phyloP scores from a whole-genome alignment of 2,888 invertebrate species.

The Odontomyia ornata region DNA sequence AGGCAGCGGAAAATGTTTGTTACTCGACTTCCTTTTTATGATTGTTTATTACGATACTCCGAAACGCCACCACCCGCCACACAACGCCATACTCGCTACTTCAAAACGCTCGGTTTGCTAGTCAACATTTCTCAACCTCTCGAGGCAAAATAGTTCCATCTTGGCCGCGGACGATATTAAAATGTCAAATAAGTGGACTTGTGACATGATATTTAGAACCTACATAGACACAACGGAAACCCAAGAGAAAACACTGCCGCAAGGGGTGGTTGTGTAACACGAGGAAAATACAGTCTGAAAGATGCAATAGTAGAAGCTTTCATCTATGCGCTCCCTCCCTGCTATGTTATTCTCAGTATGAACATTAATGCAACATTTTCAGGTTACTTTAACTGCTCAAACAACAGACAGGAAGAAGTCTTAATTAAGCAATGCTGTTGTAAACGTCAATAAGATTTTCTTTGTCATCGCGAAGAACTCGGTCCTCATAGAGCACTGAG shows the following conservation, averaged over 20 bases:
- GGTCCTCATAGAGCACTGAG: no score
- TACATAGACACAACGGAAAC: background rate
- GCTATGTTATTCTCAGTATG: background rate
- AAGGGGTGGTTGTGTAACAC: background rate
- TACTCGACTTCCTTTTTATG: constrained; percentile 49
- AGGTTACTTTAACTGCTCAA: constrained; percentile 15
- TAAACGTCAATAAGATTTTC: constrained; percentile 15
- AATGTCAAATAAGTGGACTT: constrained; percentile 42
- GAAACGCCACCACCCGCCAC: background rate
- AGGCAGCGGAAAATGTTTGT: constrained; percentile 50
- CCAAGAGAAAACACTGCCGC: background rate
- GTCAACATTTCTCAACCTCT: constrained; percentile 29
- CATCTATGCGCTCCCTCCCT: background rate
- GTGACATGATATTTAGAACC: constrained; percentile 18
- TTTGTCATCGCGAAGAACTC: background rate
- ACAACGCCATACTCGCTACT: background rate
- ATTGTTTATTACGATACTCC: constrained; percentile 24
- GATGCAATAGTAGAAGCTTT: background rate
- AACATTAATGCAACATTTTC: constrained; percentile 20
- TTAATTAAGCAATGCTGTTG: constrained; percentile 17
- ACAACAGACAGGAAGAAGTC: constrained; percentile 19
- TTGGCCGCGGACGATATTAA: constrained; percentile 40
- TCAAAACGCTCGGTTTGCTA: background rate
- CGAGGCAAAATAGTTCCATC: constrained; percentile 34
- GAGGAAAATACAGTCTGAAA: background rate